A percentile compares a stretch with the other conserved stretches of the same genome.
These are phyloP conservation scores for Zaprionus davidi DNA, from an alignment of 1,140 invertebrate genomes.

Conservation along the genomic window DNA sequence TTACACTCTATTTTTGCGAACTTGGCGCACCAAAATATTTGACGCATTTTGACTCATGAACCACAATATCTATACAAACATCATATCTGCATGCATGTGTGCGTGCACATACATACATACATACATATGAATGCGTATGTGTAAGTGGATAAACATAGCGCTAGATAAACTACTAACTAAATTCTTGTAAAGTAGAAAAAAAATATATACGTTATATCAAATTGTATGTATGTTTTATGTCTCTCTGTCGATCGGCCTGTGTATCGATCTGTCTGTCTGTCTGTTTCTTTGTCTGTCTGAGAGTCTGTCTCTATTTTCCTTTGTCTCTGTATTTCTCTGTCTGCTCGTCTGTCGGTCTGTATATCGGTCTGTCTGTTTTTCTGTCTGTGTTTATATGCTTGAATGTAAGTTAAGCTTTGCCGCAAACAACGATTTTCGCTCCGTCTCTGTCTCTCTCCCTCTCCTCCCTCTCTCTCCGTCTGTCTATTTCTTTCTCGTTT, in stretches of 20 bases:
- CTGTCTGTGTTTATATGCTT: background rate
- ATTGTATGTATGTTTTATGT: slow-evolving; percentile 37
- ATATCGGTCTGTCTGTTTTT: slow-evolving; percentile 1
- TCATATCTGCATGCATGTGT: slow-evolving; percentile 13
- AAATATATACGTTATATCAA: slow-evolving; percentile 48
- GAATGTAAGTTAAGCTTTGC: slow-evolving; percentile 7
- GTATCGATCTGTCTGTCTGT: background rate
- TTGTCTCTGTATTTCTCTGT: too few species aligned
- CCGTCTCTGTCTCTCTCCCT: background rate
- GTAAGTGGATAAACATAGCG: slow-evolving; percentile 34
- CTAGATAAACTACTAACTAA: slow-evolving; percentile 55
- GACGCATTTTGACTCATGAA: slow-evolving; percentile 69
- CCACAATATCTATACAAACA: slow-evolving; percentile 50
- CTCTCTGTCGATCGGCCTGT: background rate
- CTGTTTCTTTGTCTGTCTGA: too few species aligned
- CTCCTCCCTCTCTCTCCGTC: background rate
- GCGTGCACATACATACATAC: background rate
- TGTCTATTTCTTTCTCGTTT: background rate
- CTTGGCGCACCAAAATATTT: slow-evolving; percentile 62
- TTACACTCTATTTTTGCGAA: slow-evolving; percentile 34
- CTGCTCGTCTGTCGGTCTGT: too few species aligned
- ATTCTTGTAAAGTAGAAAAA: slow-evolving; percentile 63
- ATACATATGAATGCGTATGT: slow-evolving; percentile 1
- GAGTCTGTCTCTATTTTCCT: background rate
- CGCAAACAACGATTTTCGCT: slow-evolving; percentile 1